Evolutionary conservation across 2,888 invertebrate genomes (phyloP), one percentile per base, ranked within the genome.

Genomic region (Copidosoma aretas): DNA sequence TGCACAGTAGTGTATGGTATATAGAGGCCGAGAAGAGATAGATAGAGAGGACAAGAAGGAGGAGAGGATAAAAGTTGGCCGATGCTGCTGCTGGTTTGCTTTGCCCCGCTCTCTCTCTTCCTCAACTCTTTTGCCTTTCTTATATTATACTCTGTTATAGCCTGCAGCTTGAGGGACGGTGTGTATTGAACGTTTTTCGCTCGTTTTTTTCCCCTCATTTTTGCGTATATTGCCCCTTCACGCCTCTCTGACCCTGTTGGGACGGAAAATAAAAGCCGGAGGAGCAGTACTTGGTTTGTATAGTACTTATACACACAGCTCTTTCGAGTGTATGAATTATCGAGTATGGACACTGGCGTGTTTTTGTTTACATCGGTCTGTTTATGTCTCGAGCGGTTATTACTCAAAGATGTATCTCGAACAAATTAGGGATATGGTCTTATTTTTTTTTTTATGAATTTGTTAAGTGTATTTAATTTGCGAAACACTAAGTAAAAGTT

Each of bases 181-280:
- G 46, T 43, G 64, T 67, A 70, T 74, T 78, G 77, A 75, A 79
- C 79, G 79, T 77, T n/a, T 49, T 46, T 25, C 21, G n/a, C 32
- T 43, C 24, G 46, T 59, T 19, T 57, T 51, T 43, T 71, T 65
- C 74, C 68, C 67, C 71, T 73, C 75, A 32, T 8, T 32, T 32
- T 72, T 70, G 73, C 72, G 73, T 8, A 8, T 32, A 32, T 32
- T 32, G 32, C 32, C 32, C 32, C 32, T 32, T 32, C 32, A 32
- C 32, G 32, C 32, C 32, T 32, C 69, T 72, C 72, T 61, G 51
- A 64, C 52, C 61, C 51, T 25, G 15, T 58, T 32, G 32, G 32
- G 32, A 32, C 32, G 8, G 32, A 32, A 32, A 32, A 32, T 32
- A 32, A 32, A 32, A 32, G 32, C 32, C 8, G 32, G 32, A 32